Percentiles rank a stretch among this genome's conserved stretches.
Conservation (phyloP, 2,113 vertebrate species). For the Hemiprocne comata region DNA sequence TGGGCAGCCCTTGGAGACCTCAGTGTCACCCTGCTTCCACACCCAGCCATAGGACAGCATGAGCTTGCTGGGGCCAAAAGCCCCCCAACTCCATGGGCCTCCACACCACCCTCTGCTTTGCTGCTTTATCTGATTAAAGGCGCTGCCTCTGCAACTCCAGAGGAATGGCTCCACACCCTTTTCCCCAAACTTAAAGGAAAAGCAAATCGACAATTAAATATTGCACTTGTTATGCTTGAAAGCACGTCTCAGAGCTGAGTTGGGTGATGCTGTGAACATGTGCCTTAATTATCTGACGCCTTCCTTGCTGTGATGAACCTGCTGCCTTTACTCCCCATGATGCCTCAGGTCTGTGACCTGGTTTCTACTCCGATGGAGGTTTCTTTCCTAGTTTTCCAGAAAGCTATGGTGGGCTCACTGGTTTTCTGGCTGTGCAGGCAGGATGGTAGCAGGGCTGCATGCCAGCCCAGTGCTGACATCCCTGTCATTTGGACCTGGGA, state of each 20-base stretch:
- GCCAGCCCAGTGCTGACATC: neutral
- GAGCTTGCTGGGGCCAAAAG: neutral
- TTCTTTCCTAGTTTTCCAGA: neutral
- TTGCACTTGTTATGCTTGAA: neutral
- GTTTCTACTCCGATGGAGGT: neutral
- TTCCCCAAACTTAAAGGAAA: neutral
- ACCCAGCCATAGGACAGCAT: neutral
- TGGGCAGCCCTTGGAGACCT: neutral
- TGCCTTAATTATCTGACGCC: neutral
- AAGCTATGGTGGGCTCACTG: neutral
- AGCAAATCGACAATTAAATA: neutral
- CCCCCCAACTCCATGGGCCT: neutral
- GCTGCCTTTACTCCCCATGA: neutral
- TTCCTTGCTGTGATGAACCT: neutral
- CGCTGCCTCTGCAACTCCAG: rapidly evolving
- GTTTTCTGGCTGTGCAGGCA: neutral
- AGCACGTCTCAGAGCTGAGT: neutral
- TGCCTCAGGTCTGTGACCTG: neutral
- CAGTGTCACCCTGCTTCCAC: neutral
- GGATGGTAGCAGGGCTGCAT: neutral
- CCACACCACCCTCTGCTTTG: neutral
- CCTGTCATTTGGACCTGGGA: neutral
- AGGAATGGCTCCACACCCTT: neutral
- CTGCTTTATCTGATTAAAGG: neutral
- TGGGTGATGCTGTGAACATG: neutral